Base-by-base conservation (phyloP, 2,888 invertebrate genomes). In the Lordiphosa fenestrarum region DNA sequence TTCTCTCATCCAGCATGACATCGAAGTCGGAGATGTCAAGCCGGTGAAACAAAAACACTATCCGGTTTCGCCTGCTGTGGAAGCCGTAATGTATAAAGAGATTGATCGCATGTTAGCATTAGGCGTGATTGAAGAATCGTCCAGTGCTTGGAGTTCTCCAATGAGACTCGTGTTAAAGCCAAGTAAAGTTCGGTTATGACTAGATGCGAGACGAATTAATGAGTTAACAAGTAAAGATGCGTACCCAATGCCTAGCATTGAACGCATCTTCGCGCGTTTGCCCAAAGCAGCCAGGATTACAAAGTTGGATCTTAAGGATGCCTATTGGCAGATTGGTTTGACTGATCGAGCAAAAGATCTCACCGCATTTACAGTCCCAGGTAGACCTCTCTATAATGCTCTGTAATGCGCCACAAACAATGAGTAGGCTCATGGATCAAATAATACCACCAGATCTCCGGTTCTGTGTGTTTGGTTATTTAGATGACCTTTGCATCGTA, bases 91-190 rank as follows among this genome's bases (percentile, higher is more conserved):
- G 19, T 19, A 6, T 5, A 19, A 15, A 3, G 40, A 40, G 10
- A 19, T 39, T 19, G 39, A 39, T 15, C 19, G 39, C 5, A 39
- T 39, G 39, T 19, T 39, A 19, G 10, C 4, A 10, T 19, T 39
- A 9, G 39, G 39, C 3, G 39, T 39, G 10, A 39, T 39, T 5
- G 39, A 39, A 10, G 10, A 9, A 19, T 39, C 39, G 2, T 10
- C 7, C 5, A 39, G 30, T 5, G 25, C 42, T 30, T 44, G 30
- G 30, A 30, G 30, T 30, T 30, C 30, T 30, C 30, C 30, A 9
- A 30, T 30, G 10, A 30, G 30, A 30, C 30, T 44, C 42, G 30
- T 44, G 30, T 30, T 30, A 15, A 30, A 44, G 30, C 13, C 44
- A 2, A 30, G 15, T 15, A 15, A 15, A 15, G 15, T 15, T 15